Evolutionary conservation across 1,140 invertebrate species (phyloP).

Genomic region (Bombus breviceps): DNA sequence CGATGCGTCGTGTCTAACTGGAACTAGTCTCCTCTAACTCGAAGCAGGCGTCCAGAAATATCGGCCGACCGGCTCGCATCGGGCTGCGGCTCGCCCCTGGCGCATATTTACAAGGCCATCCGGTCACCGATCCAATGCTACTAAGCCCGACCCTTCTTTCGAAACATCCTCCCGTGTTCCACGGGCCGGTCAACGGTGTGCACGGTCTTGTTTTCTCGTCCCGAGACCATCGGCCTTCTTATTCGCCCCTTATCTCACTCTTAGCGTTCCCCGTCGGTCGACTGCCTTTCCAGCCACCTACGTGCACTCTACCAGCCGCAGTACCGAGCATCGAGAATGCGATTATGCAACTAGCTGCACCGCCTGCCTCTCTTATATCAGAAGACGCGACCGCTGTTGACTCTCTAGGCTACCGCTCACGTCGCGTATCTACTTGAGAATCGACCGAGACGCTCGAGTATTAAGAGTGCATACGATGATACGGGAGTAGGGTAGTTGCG

Average conservation of each 20-base stretch:
- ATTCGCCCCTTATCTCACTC: slow-evolving; percentile 36
- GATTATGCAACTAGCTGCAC: slow-evolving; percentile 61
- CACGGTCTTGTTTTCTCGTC: neutral
- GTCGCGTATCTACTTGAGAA: too few species aligned
- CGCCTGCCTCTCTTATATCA: slow-evolving; percentile 47
- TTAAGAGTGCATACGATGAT: too few species aligned
- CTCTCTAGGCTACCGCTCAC: neutral
- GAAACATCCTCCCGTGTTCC: slow-evolving; percentile 22
- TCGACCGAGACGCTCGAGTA: too few species aligned
- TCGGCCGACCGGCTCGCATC: slow-evolving; percentile 12
- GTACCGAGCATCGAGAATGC: slow-evolving; percentile 58
- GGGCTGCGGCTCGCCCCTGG: slow-evolving; percentile 36
- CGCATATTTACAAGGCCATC: slow-evolving; percentile 62
- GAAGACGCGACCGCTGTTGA: slow-evolving; percentile 13
- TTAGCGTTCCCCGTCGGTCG: slow-evolving; percentile 11
- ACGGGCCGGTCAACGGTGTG: neutral
- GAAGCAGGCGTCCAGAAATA: slow-evolving; percentile 41
- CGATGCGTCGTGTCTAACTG: slow-evolving; percentile 7
- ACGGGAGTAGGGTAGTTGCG: too few species aligned
- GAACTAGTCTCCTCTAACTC: neutral
- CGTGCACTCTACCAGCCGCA: slow-evolving; percentile 26
- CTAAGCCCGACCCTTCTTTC: slow-evolving; percentile 19
- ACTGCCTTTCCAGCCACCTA: slow-evolving; percentile 48
- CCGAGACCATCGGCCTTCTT: slow-evolving; percentile 23
- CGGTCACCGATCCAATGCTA: slow-evolving; percentile 63